These are phyloP conservation scores for Cygnus buccinator DNA, from an alignment of 2,113 vertebrate species.

Conservation along the genomic window DNA sequence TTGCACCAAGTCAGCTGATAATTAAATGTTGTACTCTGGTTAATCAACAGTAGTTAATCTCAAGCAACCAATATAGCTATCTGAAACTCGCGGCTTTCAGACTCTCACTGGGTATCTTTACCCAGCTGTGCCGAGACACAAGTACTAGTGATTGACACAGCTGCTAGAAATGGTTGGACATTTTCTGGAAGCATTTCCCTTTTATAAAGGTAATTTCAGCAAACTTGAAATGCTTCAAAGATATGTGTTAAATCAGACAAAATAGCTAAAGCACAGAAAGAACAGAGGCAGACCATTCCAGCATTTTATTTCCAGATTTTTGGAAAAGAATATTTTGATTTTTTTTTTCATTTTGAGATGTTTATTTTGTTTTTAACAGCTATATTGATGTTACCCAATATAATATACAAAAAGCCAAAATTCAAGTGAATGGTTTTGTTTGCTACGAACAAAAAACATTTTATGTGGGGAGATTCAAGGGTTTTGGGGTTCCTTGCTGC, in stretches of 20 bases:
- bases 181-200: not conserved
- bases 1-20: not conserved
- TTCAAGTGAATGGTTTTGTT: not conserved
- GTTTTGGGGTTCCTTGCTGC: not conserved
- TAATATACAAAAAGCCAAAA: not conserved
- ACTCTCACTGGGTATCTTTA: not conserved
- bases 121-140: not conserved
- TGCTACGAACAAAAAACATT: not conserved
- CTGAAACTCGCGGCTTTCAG: not conserved
- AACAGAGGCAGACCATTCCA: not conserved
- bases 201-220: not conserved
- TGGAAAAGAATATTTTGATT: not conserved
- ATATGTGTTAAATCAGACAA: not conserved
- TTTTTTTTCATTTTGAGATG: not conserved
- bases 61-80: not conserved
- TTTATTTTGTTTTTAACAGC: not conserved
- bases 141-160: not conserved
- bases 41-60: conserved; percentile 9
- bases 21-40: conserved; percentile 13
- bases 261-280: not conserved
- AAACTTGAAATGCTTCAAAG: not conserved
- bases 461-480: not conserved
- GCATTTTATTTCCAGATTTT: not conserved
- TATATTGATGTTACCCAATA: not conserved
- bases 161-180: not conserved